These are phyloP conservation scores for Papilio protenor DNA, from an alignment of 2,888 invertebrate genomes.

Conservation along the genomic window DNA sequence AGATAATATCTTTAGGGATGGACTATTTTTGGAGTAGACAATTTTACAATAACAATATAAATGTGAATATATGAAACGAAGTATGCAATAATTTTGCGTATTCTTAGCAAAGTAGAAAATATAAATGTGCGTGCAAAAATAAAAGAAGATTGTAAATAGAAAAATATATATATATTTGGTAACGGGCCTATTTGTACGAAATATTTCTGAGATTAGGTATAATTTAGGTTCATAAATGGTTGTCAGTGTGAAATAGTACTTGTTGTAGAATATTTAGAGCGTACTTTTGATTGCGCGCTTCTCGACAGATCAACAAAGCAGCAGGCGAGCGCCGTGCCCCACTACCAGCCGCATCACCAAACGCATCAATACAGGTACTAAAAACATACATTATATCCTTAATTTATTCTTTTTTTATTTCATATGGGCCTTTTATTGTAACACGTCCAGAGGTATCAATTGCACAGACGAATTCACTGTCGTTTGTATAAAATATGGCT, in stretches of 20 bases:
- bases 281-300: constrained; percentile 46
- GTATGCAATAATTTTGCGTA: neutral
- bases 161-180: too few species aligned
- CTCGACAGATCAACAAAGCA: constrained; percentile 78
- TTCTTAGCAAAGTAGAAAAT: neutral
- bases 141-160: too few species aligned
- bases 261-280: constrained; percentile 34
- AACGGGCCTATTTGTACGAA: too few species aligned
- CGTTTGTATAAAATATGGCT: too few species aligned
- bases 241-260: neutral
- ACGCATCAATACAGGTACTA: constrained; percentile 80
- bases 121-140: neutral
- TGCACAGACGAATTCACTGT: too few species aligned
- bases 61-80: too few species aligned
- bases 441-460: too few species aligned
- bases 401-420: too few species aligned
- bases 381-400: neutral
- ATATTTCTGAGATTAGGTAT: neutral
- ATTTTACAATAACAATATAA: neutral
- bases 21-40: neutral
- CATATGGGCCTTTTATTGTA: too few species aligned
- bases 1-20: neutral
- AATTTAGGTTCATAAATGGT: neutral
- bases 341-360: constrained; percentile 79
- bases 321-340: constrained; percentile 75